phyloP scores from a whole-genome alignment of 2,888 invertebrate species.

The Alloscopus bannaensis region DNA sequence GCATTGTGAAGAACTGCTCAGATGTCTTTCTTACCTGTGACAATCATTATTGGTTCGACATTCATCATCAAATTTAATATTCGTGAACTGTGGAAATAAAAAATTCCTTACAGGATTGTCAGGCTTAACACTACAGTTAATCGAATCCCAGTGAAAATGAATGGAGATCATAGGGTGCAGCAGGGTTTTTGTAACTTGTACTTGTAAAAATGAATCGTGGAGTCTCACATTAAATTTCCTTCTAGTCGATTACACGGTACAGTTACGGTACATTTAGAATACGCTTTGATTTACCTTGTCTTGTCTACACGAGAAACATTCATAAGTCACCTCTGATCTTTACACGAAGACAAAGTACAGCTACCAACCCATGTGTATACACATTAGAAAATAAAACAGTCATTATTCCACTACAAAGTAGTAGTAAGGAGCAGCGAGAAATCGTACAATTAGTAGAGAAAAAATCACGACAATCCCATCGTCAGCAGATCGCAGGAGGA shows the following conservation, averaged over 20 bases:
- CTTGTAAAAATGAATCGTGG: no score
- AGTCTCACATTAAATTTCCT: slow-evolving; percentile 14
- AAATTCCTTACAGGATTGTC: no score
- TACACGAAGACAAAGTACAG: slow-evolving; percentile 19
- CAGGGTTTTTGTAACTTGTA: not conserved
- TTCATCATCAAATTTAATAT: not conserved
- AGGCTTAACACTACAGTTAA: not conserved
- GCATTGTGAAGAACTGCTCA: not conserved
- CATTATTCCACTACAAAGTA: slow-evolving; percentile 17
- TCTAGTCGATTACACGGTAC: slow-evolving; percentile 41
- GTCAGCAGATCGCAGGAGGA: slow-evolving; percentile 48
- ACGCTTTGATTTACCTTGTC: slow-evolving; percentile 37
- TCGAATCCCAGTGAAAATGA: not conserved
- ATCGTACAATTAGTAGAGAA: slow-evolving; percentile 23
- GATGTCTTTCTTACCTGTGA: not conserved
- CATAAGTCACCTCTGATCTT: slow-evolving; percentile 60
- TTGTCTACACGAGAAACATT: slow-evolving; percentile 27
- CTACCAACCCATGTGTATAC: slow-evolving; percentile 43
- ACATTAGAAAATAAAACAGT: slow-evolving; percentile 26
- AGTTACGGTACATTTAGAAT: slow-evolving; percentile 43
- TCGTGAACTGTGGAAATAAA: no score
- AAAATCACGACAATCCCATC: no score
- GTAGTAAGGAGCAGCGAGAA: slow-evolving; percentile 11
- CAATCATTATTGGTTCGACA: not conserved
- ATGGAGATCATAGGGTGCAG: not conserved